Percentiles rank a stretch among this genome's conserved stretches.
These are phyloP conservation scores for Papilio elwesi DNA, from an alignment of 2,888 invertebrate genomes.

Conservation along the genomic window DNA sequence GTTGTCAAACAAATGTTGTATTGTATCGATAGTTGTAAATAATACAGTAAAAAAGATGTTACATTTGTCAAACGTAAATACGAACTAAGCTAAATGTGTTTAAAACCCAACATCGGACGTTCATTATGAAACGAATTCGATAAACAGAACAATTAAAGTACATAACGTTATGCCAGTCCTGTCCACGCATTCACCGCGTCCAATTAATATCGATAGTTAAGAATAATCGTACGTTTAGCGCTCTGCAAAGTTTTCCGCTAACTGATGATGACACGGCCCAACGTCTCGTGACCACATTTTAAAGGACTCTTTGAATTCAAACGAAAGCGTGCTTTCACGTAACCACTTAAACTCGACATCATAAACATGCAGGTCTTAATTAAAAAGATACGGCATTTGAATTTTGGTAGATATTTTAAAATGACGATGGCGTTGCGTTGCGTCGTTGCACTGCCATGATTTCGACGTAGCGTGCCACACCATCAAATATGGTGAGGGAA, in stretches of 20 bases:
- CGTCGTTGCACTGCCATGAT: too few species aligned
- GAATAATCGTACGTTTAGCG: slow-evolving; percentile 12
- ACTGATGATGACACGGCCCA: slow-evolving; percentile 26
- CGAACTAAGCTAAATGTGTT: slow-evolving; percentile 4
- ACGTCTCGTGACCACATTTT: slow-evolving; percentile 33
- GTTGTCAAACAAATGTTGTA: background rate
- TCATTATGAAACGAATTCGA: slow-evolving; percentile 17
- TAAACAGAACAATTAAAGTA: slow-evolving; percentile 24
- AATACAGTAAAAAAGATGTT: background rate
- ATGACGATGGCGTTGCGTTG: too few species aligned
- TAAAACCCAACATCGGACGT: background rate
- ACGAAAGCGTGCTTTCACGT: slow-evolving; percentile 29
- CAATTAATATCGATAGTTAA: slow-evolving; percentile 33
- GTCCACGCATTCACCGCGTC: background rate
- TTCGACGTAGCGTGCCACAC: too few species aligned
- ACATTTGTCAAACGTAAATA: slow-evolving; percentile 2
- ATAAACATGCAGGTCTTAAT: slow-evolving; percentile 34
- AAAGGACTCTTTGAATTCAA: slow-evolving; percentile 39
- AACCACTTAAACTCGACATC: slow-evolving; percentile 33
- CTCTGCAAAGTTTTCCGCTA: slow-evolving; percentile 22
- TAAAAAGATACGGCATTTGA: slow-evolving; percentile 24
- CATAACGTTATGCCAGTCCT: background rate
- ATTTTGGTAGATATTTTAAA: background rate
- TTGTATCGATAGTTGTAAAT: background rate
- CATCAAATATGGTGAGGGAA: too few species aligned